Conservation (phyloP, 2,797 vertebrate species). For the Chrysocyon brachyurus region DNA sequence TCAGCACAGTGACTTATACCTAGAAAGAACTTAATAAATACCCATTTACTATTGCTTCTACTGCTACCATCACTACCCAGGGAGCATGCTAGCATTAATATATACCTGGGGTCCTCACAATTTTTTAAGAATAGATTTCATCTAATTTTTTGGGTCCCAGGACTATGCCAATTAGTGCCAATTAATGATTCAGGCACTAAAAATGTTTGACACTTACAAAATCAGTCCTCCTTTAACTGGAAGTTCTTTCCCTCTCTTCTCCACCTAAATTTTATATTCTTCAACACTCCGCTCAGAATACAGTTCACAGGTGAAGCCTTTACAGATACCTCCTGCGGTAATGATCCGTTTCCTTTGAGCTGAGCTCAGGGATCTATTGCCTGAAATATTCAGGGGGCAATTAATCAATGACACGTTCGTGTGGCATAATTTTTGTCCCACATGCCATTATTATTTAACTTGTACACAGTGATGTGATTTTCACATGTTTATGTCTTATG, state of each 20-base stretch:
- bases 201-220: neutral
- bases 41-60: neutral
- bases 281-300: slow-evolving; percentile 45
- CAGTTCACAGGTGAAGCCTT: neutral
- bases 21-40: neutral
- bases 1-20: neutral
- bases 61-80: neutral
- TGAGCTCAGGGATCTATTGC: neutral
- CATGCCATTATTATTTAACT: neutral
- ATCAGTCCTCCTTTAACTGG: neutral
- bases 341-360: neutral
- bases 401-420: neutral
- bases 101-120: neutral
- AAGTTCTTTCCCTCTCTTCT: neutral
- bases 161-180: neutral
- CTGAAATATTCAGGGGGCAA: neutral
- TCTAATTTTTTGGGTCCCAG: neutral
- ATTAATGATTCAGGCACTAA: neutral
- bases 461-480: neutral
- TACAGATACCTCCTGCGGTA: neutral
- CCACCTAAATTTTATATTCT: neutral
- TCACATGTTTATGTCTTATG: neutral
- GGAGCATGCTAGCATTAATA: neutral
- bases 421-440: neutral
- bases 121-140: slow-evolving; percentile 2